Conservation (phyloP, 1,140 invertebrate species). For the Pomacea maculata region DNA sequence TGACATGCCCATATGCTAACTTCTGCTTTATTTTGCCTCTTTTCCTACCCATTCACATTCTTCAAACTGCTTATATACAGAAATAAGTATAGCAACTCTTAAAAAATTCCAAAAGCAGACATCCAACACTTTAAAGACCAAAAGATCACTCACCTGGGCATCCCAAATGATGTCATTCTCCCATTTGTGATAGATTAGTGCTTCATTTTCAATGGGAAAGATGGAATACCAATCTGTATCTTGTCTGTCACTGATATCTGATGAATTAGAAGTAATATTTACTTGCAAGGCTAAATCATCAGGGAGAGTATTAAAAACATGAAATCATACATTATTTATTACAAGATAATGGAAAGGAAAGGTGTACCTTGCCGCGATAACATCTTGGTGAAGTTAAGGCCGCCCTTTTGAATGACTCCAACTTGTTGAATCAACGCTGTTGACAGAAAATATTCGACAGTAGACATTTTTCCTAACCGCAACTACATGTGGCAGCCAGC, state of each 20-base stretch:
- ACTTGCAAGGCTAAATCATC: no score
- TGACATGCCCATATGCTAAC: no score
- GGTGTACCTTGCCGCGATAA: slow-evolving; percentile 9
- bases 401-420: slow-evolving; percentile 4
- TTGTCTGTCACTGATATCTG: slow-evolving; percentile 70
- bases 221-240: slow-evolving; percentile 94
- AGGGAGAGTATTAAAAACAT: no score
- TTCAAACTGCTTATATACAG: no score
- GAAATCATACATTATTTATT: no score
- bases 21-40: neutral
- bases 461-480: no score
- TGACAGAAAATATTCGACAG: neutral
- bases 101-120: no score
- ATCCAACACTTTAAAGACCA: no score
- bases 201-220: slow-evolving; percentile 97
- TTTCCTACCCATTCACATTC: neutral
- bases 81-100: no score
- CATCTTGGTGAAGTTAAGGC: slow-evolving; percentile 22
- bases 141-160: slow-evolving; percentile 70
- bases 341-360: no score
- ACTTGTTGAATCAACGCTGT: slow-evolving; percentile 5
- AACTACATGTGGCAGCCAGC: no score
- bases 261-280: no score
- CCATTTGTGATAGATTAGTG: slow-evolving; percentile 94
- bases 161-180: slow-evolving; percentile 99